These are phyloP conservation scores for Charadrius vociferus DNA, from an alignment of 2,113 vertebrate genomes.

Conservation along the genomic window DNA sequence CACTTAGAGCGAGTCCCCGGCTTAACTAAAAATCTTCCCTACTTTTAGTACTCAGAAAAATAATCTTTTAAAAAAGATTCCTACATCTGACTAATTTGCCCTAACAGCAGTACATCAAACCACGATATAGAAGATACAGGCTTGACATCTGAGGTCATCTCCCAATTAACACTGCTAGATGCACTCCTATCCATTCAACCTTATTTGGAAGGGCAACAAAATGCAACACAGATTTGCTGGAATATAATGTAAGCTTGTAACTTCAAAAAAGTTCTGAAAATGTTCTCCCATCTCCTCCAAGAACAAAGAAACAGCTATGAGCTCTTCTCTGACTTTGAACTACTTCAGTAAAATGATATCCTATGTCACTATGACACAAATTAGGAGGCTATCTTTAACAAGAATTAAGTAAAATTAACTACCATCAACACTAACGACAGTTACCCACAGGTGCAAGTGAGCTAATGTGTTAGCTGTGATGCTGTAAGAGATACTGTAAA, in stretches of 20 bases:
- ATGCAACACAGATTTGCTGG: background rate
- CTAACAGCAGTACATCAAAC: background rate
- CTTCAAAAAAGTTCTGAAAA: background rate
- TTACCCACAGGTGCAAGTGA: background rate
- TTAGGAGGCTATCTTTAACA: background rate
- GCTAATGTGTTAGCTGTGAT: background rate
- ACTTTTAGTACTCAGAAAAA: background rate
- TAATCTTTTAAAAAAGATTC: background rate
- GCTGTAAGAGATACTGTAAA: background rate
- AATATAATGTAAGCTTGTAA: background rate
- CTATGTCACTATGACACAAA: background rate
- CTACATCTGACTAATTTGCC: background rate
- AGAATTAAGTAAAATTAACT: background rate
- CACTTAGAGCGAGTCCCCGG: background rate
- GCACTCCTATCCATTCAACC: background rate
- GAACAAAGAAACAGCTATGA: background rate
- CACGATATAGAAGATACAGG: background rate
- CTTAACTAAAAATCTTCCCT: background rate
- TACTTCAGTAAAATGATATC: constrained; percentile 6
- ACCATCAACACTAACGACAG: background rate
- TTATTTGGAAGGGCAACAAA: background rate
- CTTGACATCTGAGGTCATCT: background rate
- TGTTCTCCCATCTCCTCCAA: background rate
- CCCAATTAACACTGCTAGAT: background rate
- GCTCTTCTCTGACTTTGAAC: background rate